These are phyloP conservation scores for Siniperca scherzeri DNA, from an alignment of 2,797 vertebrate genomes.

Conservation along the genomic window DNA sequence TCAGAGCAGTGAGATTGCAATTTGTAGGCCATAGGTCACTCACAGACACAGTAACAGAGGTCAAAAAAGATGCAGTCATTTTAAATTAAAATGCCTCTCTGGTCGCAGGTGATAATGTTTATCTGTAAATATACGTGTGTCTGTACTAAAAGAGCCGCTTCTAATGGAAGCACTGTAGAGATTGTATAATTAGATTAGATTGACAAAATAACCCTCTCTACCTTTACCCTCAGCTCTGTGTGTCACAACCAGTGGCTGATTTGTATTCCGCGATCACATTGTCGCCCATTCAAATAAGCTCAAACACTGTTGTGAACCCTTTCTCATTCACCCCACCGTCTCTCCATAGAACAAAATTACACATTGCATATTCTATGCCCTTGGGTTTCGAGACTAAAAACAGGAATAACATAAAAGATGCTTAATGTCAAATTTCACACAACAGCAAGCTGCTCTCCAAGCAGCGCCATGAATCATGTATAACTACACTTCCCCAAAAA, in stretches of 20 bases:
- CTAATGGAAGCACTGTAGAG: slow-evolving; percentile 24
- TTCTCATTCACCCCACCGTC: slow-evolving; percentile 46
- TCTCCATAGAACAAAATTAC: slow-evolving; percentile 68
- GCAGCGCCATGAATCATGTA: slow-evolving; percentile 79
- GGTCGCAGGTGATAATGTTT: slow-evolving; percentile 41
- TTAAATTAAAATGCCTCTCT: slow-evolving; percentile 30
- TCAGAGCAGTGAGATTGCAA: slow-evolving; percentile 23
- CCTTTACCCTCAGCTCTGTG: slow-evolving; percentile 40
- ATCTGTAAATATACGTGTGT: slow-evolving; percentile 32
- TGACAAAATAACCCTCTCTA: background rate
- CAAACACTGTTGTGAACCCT: slow-evolving; percentile 65
- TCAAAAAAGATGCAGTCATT: slow-evolving; percentile 1
- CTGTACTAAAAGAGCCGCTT: background rate
- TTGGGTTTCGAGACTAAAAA: slow-evolving; percentile 73
- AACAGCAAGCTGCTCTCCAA: slow-evolving; percentile 78
- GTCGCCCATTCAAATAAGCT: slow-evolving; percentile 74
- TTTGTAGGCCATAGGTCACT: slow-evolving; percentile 38
- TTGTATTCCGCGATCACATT: slow-evolving; percentile 69
- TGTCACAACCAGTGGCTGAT: slow-evolving; percentile 61
- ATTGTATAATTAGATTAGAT: background rate
- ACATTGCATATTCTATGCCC: slow-evolving; percentile 76
- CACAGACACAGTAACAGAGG: background rate
- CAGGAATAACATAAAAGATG: slow-evolving; percentile 79
- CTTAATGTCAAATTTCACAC: slow-evolving; percentile 85
- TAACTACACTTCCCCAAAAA: slow-evolving; percentile 60